Evolutionary conservation across 2,888 invertebrate species (phyloP).

Genomic region (Auanema freiburgensis): DNA sequence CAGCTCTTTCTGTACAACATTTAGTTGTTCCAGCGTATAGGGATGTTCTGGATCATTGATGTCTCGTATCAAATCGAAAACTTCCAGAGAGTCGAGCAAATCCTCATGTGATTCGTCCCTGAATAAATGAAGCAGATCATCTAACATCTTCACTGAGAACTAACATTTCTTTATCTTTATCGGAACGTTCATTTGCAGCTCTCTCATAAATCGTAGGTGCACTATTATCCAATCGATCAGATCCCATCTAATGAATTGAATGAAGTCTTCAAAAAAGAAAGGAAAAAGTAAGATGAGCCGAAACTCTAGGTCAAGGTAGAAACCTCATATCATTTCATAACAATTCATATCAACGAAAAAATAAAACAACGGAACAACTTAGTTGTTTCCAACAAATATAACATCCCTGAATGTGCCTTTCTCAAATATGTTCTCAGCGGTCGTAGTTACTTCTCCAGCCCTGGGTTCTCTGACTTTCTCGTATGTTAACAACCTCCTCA

Average conservation of each 20-base stretch:
- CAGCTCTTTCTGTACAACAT: constrained; percentile 80
- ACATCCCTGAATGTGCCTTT: constrained; percentile 19
- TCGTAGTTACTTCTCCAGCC: constrained; percentile 9
- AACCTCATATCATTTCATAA: no score
- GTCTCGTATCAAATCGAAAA: constrained; percentile 81
- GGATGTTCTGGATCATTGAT: constrained; percentile 99
- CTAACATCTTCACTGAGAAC: no score
- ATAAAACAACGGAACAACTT: no score
- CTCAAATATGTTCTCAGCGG: constrained; percentile 11
- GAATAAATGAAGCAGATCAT: background rate
- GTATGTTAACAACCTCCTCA: constrained; percentile 54
- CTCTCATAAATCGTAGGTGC: no score
- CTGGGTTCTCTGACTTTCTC: constrained; percentile 37
- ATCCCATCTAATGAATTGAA: no score
- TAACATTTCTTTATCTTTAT: no score
- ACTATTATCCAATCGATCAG: no score
- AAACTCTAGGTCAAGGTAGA: no score
- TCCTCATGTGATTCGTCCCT: constrained; percentile 47
- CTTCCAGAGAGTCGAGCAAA: constrained; percentile 55
- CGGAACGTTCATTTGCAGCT: no score
- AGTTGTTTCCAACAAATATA: constrained; percentile 4
- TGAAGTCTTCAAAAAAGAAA: background rate
- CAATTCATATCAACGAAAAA: no score
- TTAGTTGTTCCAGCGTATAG: constrained; percentile 86
- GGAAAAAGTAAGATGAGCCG: no score